phyloP scores from a whole-genome alignment of 2,888 invertebrate species.

The Erebia palarica region DNA sequence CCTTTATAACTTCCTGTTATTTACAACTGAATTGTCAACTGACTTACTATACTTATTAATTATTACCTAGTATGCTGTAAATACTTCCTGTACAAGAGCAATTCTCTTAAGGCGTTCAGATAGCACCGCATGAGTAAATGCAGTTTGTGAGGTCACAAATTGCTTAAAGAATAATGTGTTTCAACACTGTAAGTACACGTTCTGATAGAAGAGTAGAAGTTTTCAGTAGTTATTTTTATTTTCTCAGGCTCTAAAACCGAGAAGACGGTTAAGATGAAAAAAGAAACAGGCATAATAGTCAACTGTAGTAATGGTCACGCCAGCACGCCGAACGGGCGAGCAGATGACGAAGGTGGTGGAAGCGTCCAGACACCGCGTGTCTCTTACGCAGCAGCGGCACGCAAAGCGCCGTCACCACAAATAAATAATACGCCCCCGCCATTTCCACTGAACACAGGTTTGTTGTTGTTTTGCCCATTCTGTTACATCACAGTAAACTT shows the following conservation, averaged over 20 bases:
- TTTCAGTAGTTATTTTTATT: constrained; percentile 41
- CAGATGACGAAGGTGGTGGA: constrained; percentile 69
- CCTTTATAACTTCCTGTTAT: too few relatives aligned
- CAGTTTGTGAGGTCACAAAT: too few relatives aligned
- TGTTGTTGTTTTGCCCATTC: constrained; percentile 25
- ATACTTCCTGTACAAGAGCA: too few relatives aligned
- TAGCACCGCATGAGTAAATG: too few relatives aligned
- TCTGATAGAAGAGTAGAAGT: neutral
- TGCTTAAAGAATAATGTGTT: neutral
- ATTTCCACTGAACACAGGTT: constrained; percentile 69
- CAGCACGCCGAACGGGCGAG: constrained; percentile 72
- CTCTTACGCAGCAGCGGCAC: constrained; percentile 74
- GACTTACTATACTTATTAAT: too few relatives aligned
- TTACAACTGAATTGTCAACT: too few relatives aligned
- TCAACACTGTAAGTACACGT: neutral
- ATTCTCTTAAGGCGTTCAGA: too few relatives aligned
- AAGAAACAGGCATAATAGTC: constrained; percentile 60
- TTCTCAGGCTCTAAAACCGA: constrained; percentile 69
- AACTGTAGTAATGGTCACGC: constrained; percentile 71
- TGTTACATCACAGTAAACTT: neutral
- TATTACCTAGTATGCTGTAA: too few relatives aligned
- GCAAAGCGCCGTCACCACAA: constrained; percentile 71
- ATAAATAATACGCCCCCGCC: constrained; percentile 61
- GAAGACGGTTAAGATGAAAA: constrained; percentile 70
- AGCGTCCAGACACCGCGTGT: constrained; percentile 58